Base-by-base conservation (phyloP, 2,113 vertebrate species). In the Tetrax tetrax region DNA sequence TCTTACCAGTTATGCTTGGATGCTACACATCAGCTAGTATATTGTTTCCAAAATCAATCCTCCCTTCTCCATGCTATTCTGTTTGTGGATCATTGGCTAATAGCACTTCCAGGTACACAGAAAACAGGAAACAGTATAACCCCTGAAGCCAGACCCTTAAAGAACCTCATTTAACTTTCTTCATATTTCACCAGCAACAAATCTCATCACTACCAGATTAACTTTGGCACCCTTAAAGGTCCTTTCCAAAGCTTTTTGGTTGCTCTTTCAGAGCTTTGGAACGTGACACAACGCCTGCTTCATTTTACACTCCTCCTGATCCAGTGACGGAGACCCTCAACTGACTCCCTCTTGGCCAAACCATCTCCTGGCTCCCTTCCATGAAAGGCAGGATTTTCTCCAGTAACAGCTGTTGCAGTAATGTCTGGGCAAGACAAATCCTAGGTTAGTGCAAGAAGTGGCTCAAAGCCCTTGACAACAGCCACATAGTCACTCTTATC, bases 361-460 rank as follows among this genome's bases (percentile, higher is more conserved):
- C 51, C 31, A 47, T 41, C 15, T 89, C 74, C 66, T 97, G 89
- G 70, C 78, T 87, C 29, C 22, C 19, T 94, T 91, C 89, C 66
- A 64, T 65, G 61, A 71, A 75, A 84, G 53, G 35, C 81, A 79
- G 35, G 57, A 82, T 76, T 60, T 47, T 75, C 25, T 28, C 38
- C 70, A 79, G 53, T 72, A 93, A 91, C 93, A 96, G 89, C 89
- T 96, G 91, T 60, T 91, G 45, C 60, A 89, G 17, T 54, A 79
- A 79, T 60, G n/a, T 83, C 65, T 85, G 45, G 48, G 31, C 41
- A 94, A 81, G 38, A 63, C 37, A 90, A 89, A 91, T 48, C 28
- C 65, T 63, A 72, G 12, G 53, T 87, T 41, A 88, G 57, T 31
- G 35, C 38, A 93, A 90, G 51, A 84, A 71, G 31, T 48, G n/a